Base-by-base conservation (phyloP, 2,797 vertebrate genomes). In the Thamnophis elegans region DNA sequence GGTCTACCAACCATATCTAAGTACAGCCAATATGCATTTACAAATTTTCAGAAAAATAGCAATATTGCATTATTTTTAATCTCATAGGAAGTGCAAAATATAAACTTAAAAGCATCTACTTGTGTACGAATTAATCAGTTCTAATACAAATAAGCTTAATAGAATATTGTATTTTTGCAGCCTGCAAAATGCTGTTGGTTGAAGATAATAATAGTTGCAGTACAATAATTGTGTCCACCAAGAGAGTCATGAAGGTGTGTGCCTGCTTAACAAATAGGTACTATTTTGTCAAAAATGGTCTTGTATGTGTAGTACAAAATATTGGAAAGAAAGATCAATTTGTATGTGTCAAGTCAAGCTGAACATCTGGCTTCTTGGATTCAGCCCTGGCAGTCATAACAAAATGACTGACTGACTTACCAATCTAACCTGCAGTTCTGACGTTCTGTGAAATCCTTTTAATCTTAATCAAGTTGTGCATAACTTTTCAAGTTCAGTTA, bases 11-110 rank as follows among this genome's bases (percentile, higher is more conserved):
- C 42, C 20, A 54, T 93, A 91, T 86, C 90, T 86, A 60, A 25
- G 53, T 56, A 60, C 18, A 73, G 85, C 60, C 22, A 53, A 92
- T 26, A 26, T 87, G 87, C 36, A 25, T 62, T 91, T 90, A 54
- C 22, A 18, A 9, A 90, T 96, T 94, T 91, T 60, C 91, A 47
- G 91, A 82, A 82, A 92, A 65, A 93, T 60, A 93, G 92, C 56
- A n/a, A n/a, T 89, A 89, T 58, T 54, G 18, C 18, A 51, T 11
- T 6, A n/a, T 85, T 93, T 85, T n/a, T 32, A 56, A 36, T 32
- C 55, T 18, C 16, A 65, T 78, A 51, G n/a, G 20, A 90, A 78
- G 54, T 12, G 20, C 22, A 73, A 90, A 93, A 32, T 3, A 60
- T 28, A 90, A 42, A 20, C 54, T 59, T 78, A 68, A 73, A 92